These are phyloP conservation scores for Python bivittatus DNA, from an alignment of 2,113 vertebrate species.

Conservation along the genomic window DNA sequence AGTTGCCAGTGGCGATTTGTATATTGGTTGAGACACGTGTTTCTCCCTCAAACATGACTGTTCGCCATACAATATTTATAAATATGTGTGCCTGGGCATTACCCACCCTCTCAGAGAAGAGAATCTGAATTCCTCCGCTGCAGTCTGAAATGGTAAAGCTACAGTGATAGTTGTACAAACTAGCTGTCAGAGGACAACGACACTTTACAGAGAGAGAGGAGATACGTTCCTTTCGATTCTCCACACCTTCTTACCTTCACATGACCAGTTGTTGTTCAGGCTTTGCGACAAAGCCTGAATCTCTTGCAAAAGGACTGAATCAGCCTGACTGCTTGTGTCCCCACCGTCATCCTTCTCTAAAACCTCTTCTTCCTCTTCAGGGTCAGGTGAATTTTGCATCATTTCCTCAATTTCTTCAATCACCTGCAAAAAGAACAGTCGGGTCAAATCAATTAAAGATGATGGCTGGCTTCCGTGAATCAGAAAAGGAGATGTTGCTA, in stretches of 20 bases:
- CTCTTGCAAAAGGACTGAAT: conserved; percentile 85
- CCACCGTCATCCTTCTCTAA: conserved; percentile 83
- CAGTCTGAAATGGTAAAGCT: not conserved
- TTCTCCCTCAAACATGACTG: not conserved
- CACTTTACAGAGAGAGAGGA: not conserved
- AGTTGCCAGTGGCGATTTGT: not conserved
- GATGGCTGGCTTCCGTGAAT: not conserved
- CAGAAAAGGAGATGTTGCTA: not conserved
- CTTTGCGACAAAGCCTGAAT: conserved; percentile 84
- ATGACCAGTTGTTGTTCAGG: conserved; percentile 89
- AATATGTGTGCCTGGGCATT: not conserved
- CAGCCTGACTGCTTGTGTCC: conserved; percentile 77
- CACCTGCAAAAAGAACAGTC: conserved; percentile 71
- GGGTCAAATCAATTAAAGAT: not conserved
- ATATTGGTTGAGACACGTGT: not conserved
- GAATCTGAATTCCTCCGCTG: not conserved
- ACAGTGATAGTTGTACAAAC: not conserved
- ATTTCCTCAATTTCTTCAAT: conserved; percentile 95
- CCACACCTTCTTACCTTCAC: conserved; percentile 77
- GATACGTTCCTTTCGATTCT: not conserved
- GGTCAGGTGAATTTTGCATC: conserved; percentile 95
- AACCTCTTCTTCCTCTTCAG: conserved; percentile 83
- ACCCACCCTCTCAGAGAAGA: not conserved
- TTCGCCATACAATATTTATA: too few relatives aligned
- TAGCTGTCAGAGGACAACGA: not conserved